A percentile compares a stretch with the other conserved stretches of the same genome.
phyloP scores from a whole-genome alignment of 2,888 invertebrate genomes.

The Embidobia sp. region DNA sequence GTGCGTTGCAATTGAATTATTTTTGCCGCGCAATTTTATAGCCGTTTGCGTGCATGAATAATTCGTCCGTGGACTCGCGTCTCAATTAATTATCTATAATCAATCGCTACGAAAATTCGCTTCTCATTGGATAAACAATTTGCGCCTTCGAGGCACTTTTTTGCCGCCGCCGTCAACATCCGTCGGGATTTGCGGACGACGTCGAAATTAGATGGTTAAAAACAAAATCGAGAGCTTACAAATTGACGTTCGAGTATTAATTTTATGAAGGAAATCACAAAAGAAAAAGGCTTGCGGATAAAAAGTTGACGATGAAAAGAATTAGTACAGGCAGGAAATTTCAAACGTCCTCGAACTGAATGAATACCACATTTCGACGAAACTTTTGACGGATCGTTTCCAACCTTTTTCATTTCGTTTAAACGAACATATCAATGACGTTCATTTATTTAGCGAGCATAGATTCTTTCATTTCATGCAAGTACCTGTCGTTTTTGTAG shows the following conservation, averaged over 20 bases:
- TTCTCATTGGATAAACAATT: slow-evolving; percentile 6
- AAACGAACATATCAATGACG: slow-evolving; percentile 35
- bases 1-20: slow-evolving; percentile 4
- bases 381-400: slow-evolving; percentile 23
- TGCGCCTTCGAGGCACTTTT: not conserved
- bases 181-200: too few species aligned
- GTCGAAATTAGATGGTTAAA: slow-evolving; percentile 1
- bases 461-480: slow-evolving; percentile 22
- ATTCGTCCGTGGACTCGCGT: slow-evolving; percentile 1
- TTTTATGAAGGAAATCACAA: slow-evolving; percentile 14
- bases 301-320: slow-evolving; percentile 35
- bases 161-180: not conserved
- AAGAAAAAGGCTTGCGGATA: slow-evolving; percentile 11
- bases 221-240: not conserved
- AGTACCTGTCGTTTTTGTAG: slow-evolving; percentile 8
- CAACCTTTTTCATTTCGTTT: slow-evolving; percentile 34
- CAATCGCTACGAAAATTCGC: not conserved
- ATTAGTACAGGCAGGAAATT: slow-evolving; percentile 16
- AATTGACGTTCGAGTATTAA: slow-evolving; percentile 23
- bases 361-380: slow-evolving; percentile 38
- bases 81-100: slow-evolving; percentile 10
- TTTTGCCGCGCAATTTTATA: not conserved
- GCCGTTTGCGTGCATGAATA: slow-evolving; percentile 1
- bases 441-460: slow-evolving; percentile 30
- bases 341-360: slow-evolving; percentile 33